phyloP scores from a whole-genome alignment of 2,113 vertebrate genomes.

The Antidorcas marsupialis region DNA sequence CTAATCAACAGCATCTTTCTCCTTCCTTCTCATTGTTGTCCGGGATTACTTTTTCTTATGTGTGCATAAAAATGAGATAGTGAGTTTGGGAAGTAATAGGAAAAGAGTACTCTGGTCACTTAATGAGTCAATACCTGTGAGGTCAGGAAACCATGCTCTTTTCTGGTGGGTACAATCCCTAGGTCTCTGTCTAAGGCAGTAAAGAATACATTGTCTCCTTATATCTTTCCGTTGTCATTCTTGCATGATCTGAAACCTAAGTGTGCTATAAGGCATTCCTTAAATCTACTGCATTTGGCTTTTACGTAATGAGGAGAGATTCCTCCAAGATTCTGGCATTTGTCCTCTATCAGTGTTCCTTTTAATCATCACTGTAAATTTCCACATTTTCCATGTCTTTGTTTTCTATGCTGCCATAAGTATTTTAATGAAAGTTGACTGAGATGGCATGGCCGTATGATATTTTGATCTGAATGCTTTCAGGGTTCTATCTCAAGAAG shows the following conservation, averaged over 20 bases:
- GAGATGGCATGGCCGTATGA: background rate
- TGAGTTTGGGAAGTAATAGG: background rate
- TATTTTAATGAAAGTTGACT: constrained; percentile 8
- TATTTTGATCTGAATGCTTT: background rate
- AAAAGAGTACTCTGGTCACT: background rate
- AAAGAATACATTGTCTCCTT: background rate
- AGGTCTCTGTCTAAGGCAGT: background rate
- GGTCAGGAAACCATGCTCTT: background rate
- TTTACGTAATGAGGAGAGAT: background rate
- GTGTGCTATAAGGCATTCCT: background rate
- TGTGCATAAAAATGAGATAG: background rate
- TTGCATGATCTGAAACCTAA: background rate
- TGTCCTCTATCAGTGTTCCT: background rate
- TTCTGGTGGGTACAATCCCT: background rate
- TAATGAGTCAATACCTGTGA: background rate
- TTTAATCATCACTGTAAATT: background rate
- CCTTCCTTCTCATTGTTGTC: background rate
- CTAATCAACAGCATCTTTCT: background rate
- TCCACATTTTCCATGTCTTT: background rate
- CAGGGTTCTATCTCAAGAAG: background rate
- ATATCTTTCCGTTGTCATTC: background rate
- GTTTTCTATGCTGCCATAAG: background rate
- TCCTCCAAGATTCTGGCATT: background rate
- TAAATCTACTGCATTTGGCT: background rate
- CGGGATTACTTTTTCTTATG: background rate